Percentiles rank a stretch among this genome's conserved stretches.
Conservation (phyloP, 2,113 vertebrate species). For the Phylloscopus trochiloides region DNA sequence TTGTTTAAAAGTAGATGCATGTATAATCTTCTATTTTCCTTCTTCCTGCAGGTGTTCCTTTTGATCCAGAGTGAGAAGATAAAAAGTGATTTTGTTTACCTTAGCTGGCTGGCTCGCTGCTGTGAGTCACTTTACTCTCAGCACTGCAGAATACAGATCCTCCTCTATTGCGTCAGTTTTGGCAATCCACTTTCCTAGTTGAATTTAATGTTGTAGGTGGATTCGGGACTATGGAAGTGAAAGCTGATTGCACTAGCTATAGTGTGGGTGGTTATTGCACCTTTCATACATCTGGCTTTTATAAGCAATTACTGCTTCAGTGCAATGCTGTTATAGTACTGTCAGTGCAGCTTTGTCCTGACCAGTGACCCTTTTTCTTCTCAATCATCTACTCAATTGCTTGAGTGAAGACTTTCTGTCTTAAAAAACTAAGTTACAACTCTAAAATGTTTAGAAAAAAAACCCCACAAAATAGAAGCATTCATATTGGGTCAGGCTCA, state of each 20-base stretch:
- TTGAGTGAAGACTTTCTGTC: neutral
- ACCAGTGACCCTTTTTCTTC: neutral
- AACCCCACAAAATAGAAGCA: neutral
- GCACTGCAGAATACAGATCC: neutral
- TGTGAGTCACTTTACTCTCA: conserved; percentile 81
- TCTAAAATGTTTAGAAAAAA: neutral
- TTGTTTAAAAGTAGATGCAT: neutral
- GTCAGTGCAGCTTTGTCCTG: neutral
- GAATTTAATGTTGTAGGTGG: conserved; percentile 33
- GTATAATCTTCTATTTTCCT: conserved; percentile 27
- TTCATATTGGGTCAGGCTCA: neutral
- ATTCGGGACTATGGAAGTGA: conserved; percentile 32
- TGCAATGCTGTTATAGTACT: neutral
- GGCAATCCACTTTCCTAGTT: conserved; percentile 15
- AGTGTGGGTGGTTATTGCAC: conserved; percentile 5
- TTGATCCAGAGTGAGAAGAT: conserved; percentile 96
- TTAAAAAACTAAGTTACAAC: neutral
- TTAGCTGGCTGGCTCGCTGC: conserved; percentile 95
- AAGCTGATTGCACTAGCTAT: neutral
- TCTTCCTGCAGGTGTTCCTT: conserved; percentile 85
- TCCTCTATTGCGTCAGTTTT: conserved; percentile 35
- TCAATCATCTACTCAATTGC: neutral
- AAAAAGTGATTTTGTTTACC: conserved; percentile 93
- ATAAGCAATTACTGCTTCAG: neutral
- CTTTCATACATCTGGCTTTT: neutral